Evolutionary conservation across 2,113 vertebrate species (phyloP).

Genomic region (Brachyhypopomus gauderio): DNA sequence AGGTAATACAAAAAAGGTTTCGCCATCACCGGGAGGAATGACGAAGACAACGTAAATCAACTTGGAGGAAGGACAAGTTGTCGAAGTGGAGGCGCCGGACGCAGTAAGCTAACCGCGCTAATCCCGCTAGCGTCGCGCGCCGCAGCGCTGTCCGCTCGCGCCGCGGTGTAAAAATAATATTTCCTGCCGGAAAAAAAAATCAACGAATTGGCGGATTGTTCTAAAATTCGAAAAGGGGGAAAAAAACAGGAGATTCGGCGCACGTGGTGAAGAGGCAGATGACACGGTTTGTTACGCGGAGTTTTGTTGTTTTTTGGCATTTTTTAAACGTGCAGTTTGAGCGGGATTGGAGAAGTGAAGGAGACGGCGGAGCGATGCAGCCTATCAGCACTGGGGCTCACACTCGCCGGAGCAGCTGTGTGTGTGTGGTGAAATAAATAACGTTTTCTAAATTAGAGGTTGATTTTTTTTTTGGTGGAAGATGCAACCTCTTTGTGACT

Average conservation of each 20-base stretch:
- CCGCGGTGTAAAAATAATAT: constrained; percentile 44
- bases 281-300: constrained; percentile 6
- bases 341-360: constrained; percentile 74
- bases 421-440: neutral
- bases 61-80: constrained; percentile 40
- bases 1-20: too few relatives aligned
- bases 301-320: constrained; percentile 55
- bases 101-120: constrained; percentile 50
- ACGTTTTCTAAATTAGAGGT: neutral
- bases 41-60: constrained; percentile 17
- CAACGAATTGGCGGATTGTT: constrained; percentile 21
- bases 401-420: neutral
- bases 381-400: constrained; percentile 53
- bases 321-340: constrained; percentile 75
- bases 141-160: constrained; percentile 53
- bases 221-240: constrained; percentile 37
- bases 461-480: neutral
- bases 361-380: constrained; percentile 58
- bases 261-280: constrained; percentile 19
- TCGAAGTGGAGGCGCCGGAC: constrained; percentile 49
- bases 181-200: constrained; percentile 43
- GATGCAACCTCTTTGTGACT: neutral
- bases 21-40: neutral
- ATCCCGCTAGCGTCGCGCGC: constrained; percentile 48
- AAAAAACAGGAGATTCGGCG: constrained; percentile 53